phyloP scores from a whole-genome alignment of 1,140 invertebrate genomes.

The Mactra quadrangularis region DNA sequence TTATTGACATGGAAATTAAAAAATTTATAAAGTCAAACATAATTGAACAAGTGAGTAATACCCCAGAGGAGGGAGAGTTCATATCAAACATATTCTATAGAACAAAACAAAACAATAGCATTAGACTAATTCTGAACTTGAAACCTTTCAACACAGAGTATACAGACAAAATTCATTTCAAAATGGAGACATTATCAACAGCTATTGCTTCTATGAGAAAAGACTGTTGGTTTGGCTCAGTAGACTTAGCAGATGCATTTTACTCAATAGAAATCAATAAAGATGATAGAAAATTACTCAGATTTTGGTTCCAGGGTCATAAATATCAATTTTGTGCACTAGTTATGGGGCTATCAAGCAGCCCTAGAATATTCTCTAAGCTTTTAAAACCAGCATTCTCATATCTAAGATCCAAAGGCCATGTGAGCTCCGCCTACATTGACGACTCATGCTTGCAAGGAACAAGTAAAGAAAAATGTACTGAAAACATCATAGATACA shows the following conservation, averaged over 20 bases:
- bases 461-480: background rate
- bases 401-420: background rate
- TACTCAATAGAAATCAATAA: background rate
- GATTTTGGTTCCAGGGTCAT: too few relatives aligned
- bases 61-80: slow-evolving; percentile 2
- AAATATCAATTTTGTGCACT: too few relatives aligned
- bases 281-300: slow-evolving; percentile 20
- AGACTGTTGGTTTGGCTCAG: slow-evolving; percentile 20
- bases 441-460: slow-evolving; percentile 1
- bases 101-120: slow-evolving; percentile 28
- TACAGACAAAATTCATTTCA: slow-evolving; percentile 25
- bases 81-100: too few relatives aligned
- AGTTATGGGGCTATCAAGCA: slow-evolving; percentile 5
- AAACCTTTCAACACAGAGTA: slow-evolving; percentile 26
- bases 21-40: slow-evolving; percentile 10
- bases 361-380: background rate
- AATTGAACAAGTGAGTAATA: slow-evolving; percentile 16
- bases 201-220: slow-evolving; percentile 10
- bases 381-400: slow-evolving; percentile 1
- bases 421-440: slow-evolving; percentile 12
- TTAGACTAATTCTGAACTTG: slow-evolving; percentile 20
- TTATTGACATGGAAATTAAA: slow-evolving; percentile 8
- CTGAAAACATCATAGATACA: background rate
- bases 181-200: slow-evolving; percentile 21
- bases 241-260: slow-evolving; percentile 29